Evolutionary conservation across 2,888 invertebrate species (phyloP).

Genomic region (Tortricodes alternella): DNA sequence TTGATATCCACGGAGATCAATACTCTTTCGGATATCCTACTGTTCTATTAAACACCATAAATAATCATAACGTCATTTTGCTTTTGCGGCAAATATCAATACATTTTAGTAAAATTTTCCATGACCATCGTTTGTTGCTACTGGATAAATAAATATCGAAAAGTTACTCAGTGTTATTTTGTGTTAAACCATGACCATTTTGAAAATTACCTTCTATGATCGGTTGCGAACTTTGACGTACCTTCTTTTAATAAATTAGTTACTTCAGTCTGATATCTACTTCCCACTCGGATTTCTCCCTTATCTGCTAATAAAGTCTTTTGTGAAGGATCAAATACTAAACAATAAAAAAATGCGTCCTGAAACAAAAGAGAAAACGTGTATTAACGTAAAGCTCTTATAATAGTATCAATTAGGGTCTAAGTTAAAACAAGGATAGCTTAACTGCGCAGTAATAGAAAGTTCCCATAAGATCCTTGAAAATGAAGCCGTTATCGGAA

Average conservation of each 20-base stretch:
- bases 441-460: not conserved
- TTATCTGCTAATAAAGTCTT: slow-evolving; percentile 99
- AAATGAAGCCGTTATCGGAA: slow-evolving; percentile 6
- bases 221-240: slow-evolving; percentile 47
- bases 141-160: too few species aligned
- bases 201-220: not conserved
- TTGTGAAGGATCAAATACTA: slow-evolving; percentile 99
- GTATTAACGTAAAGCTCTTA: slow-evolving; percentile 41
- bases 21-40: too few species aligned
- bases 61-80: too few species aligned
- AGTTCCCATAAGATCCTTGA: slow-evolving; percentile 16
- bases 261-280: slow-evolving; percentile 98
- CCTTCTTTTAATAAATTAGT: slow-evolving; percentile 91
- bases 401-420: not conserved
- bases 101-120: too few species aligned
- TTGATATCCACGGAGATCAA: too few species aligned
- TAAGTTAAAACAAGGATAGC: not conserved
- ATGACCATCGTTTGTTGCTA: too few species aligned
- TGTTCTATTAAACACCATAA: too few species aligned
- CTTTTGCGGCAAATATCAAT: too few species aligned
- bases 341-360: slow-evolving; percentile 99
- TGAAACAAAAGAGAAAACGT: slow-evolving; percentile 79
- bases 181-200: not conserved
- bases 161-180: too few species aligned
- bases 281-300: slow-evolving; percentile 96